Conservation (phyloP, 2,113 vertebrate genomes). For the Xyliphius kryptos region DNA sequence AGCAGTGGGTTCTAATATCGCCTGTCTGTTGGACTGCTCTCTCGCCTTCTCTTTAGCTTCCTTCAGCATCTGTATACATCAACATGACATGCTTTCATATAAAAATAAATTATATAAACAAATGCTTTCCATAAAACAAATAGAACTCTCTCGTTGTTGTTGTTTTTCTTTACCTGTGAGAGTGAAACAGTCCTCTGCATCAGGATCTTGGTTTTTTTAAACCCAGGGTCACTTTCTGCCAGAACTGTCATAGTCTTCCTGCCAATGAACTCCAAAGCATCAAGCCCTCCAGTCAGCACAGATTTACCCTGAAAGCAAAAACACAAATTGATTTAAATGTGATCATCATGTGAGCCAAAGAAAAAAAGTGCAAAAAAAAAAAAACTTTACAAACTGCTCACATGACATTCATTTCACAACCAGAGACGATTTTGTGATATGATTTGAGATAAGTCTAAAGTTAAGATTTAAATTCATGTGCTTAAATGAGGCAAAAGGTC, state of each 20-base stretch:
- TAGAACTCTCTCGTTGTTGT: no score
- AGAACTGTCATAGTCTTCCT: slow-evolving; percentile 98
- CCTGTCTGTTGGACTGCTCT: slow-evolving; percentile 75
- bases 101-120: no score
- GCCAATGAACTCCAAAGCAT: slow-evolving; percentile 95
- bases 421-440: no score
- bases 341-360: background rate
- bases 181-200: slow-evolving; percentile 90
- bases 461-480: no score
- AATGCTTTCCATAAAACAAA: no score
- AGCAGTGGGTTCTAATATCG: slow-evolving; percentile 75
- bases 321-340: no score
- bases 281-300: slow-evolving; percentile 89
- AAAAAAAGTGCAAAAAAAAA: background rate
- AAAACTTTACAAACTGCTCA: background rate
- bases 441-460: no score
- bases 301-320: slow-evolving; percentile 76
- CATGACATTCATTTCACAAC: no score
- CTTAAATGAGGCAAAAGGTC: no score
- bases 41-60: slow-evolving; percentile 97
- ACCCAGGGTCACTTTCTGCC: slow-evolving; percentile 93
- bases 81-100: background rate
- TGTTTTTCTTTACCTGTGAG: slow-evolving; percentile 74
- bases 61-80: slow-evolving; percentile 75
- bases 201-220: slow-evolving; percentile 91